Base-by-base conservation (phyloP, 2,113 vertebrate species). In the Diglossa brunneiventris region DNA sequence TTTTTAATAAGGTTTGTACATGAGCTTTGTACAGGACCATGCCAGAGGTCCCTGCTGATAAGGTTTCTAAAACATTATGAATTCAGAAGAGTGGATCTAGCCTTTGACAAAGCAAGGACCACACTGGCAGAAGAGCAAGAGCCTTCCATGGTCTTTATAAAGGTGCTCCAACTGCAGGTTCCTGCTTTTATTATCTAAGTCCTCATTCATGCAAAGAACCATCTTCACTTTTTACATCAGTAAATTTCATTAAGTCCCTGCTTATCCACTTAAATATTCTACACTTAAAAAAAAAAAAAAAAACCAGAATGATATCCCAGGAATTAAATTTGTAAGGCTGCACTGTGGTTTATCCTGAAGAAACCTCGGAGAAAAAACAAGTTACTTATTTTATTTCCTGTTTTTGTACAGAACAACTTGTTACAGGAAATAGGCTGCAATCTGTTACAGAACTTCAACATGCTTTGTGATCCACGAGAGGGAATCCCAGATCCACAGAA, bases 1-100 rank as follows among this genome's bases (percentile, higher is more conserved):
- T 76, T 87, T 88, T 77, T 90, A 94, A 94, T 89, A 78, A 89
- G 94, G 92, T 81, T 93, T 95, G 78, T 73, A 55, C 37, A 81
- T 19, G 67, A 80, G 89, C 73, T 91, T 77, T 70, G 78, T 55
- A 83, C 69, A 83, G 69, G 50, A 41, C 64, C 37, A 33, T 50
- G 78, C 59, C 79, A 92, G 68, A 94, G 92, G 91, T 70, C 56
- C 47, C 55, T 72, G 67, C 42, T 89, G 90, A 91, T 59, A 72
- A 75, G 67, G 67, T 58, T 91, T 87, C 80, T 91, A 53, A 66
- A 86, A 63, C 44, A 81, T 42, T 47, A 39, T 24, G 31, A 55
- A 75, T 37, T 63, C 80, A 77, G 63, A 69, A 26, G 56, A 44
- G 11, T 42, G 35, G 59, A 77, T 55, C 53, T 63, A 63, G 14